Percentiles rank a stretch among this genome's conserved stretches.
These are phyloP conservation scores for Piprites chloris DNA, from an alignment of 2,113 vertebrate genomes.

Conservation along the genomic window DNA sequence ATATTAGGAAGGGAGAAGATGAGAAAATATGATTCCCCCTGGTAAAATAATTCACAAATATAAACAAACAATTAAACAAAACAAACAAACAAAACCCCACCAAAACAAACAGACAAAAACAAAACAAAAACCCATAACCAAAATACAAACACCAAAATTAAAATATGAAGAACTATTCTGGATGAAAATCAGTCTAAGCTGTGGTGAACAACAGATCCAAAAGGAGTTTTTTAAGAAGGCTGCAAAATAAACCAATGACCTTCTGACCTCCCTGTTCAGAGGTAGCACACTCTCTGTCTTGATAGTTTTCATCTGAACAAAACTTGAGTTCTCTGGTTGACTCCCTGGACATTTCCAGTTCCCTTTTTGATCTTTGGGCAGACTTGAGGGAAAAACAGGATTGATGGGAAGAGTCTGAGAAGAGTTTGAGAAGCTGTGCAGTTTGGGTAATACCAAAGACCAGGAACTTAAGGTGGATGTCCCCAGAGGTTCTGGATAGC, in stretches of 20 bases:
- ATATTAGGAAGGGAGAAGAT: neutral
- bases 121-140: too few species aligned
- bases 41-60: neutral
- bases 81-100: too few species aligned
- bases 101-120: too few species aligned
- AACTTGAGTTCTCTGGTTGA: neutral
- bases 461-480: neutral
- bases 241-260: neutral
- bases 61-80: too few species aligned
- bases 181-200: neutral
- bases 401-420: neutral
- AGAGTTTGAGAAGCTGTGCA: neutral
- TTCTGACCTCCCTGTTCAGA: neutral
- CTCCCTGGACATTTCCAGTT: neutral
- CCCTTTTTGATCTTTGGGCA: neutral
- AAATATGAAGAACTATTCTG: neutral
- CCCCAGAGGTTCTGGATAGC: neutral
- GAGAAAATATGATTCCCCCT: neutral
- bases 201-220: neutral
- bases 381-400: neutral
- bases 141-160: too few species aligned
- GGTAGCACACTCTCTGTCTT: neutral
- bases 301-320: neutral
- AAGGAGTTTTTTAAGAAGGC: neutral
- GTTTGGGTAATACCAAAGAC: neutral